Evolutionary conservation across 2,797 vertebrate species (phyloP).

Genomic region (Moxostoma hubbsi): DNA sequence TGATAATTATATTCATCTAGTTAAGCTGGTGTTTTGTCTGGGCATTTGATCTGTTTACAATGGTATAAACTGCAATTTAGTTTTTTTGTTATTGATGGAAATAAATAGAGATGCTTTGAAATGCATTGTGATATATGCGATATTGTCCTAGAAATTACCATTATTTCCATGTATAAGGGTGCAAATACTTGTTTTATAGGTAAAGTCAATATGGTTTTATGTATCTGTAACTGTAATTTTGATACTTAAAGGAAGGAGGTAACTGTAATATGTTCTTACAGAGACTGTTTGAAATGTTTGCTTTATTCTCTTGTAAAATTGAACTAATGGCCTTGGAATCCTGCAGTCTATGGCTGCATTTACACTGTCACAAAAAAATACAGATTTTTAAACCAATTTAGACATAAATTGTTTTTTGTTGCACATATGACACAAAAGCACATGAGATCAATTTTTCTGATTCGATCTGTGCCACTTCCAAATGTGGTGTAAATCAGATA

Average conservation of each 20-base stretch:
- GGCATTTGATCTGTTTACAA: slow-evolving; percentile 62
- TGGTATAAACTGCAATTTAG: not conserved
- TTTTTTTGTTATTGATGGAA: too few relatives aligned
- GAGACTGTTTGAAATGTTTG: not conserved
- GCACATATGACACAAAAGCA: too few relatives aligned
- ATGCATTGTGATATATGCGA: too few relatives aligned
- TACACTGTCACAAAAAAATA: too few relatives aligned
- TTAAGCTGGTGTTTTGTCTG: not conserved
- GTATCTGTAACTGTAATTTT: not conserved
- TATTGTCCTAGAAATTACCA: too few relatives aligned
- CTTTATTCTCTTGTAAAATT: not conserved
- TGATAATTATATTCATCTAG: not conserved
- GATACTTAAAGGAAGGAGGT: not conserved
- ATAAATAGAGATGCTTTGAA: too few relatives aligned
- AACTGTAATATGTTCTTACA: not conserved
- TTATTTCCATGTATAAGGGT: not conserved
- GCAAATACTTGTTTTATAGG: slow-evolving; percentile 66
- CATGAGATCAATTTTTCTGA: too few relatives aligned
- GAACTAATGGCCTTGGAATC: not conserved
- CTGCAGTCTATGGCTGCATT: too few relatives aligned
- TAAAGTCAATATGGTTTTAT: slow-evolving; percentile 44
- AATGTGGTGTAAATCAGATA: too few relatives aligned
- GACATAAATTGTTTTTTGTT: too few relatives aligned
- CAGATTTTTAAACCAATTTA: too few relatives aligned
- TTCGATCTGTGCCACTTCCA: too few relatives aligned